A percentile compares a stretch with the other conserved stretches of the same genome.
These are phyloP conservation scores for Platalea minor DNA, from an alignment of 2,797 vertebrate species.

Conservation along the genomic window DNA sequence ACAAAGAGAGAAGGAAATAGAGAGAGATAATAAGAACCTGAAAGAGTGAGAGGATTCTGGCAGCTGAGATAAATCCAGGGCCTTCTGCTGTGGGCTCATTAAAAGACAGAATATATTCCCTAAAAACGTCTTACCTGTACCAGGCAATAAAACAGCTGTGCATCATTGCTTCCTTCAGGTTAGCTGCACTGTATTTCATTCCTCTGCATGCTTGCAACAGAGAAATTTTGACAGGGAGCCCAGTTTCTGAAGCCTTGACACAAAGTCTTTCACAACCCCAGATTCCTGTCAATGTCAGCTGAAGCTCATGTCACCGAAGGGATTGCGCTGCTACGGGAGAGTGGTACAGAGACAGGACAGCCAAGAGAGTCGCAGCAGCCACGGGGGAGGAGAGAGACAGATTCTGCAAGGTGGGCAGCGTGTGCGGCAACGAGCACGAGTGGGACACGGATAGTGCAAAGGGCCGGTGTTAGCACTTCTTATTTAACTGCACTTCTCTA, in stretches of 20 bases:
- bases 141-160: slow-evolving; percentile 35
- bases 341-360: rapidly evolving
- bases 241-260: not conserved
- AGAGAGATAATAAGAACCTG: not conserved
- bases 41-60: slow-evolving; percentile 1
- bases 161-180: slow-evolving; percentile 7
- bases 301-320: not conserved
- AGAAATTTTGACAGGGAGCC: not conserved
- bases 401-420: not conserved
- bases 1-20: not conserved
- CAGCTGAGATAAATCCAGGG: slow-evolving; percentile 23
- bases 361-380: not conserved
- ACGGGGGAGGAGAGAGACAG: not conserved
- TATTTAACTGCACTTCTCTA: not conserved
- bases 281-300: not conserved
- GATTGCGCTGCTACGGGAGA: rapidly evolving
- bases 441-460: rapidly evolving
- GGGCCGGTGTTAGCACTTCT: not conserved
- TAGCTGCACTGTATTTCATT: slow-evolving; percentile 8
- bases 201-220: not conserved
- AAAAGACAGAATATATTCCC: slow-evolving; percentile 24
- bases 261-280: not conserved
- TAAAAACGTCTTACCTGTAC: slow-evolving; percentile 29
- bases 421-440: rapidly evolving
- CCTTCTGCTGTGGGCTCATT: slow-evolving; percentile 17